These are phyloP conservation scores for Bergia sp. DNA, from an alignment of 92 coral and sea anemone genomes.

Conservation along the genomic window DNA sequence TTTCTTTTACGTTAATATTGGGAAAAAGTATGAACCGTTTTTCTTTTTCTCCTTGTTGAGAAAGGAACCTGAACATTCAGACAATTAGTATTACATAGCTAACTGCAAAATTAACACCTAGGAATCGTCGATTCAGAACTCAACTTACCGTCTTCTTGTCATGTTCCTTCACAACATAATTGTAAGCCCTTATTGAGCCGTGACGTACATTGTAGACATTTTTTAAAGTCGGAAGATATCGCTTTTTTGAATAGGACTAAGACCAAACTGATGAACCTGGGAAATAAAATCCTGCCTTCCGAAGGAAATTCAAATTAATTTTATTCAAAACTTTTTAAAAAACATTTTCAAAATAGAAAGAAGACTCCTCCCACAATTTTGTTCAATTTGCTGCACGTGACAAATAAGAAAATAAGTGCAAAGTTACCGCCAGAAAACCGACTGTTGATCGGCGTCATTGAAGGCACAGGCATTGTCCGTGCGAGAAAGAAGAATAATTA, in stretches of 20 bases:
- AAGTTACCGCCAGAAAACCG: neutral
- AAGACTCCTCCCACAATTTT: constrained; percentile 15
- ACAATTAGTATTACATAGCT: neutral
- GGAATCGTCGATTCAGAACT: neutral
- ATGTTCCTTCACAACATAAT: neutral
- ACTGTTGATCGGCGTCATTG: no score
- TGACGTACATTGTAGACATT: neutral
- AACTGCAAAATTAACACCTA: neutral
- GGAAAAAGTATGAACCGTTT: neutral
- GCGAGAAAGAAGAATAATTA: neutral
- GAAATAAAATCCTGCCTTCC: neutral
- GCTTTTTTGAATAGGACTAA: neutral
- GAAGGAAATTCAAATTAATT: neutral
- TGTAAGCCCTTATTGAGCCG: neutral
- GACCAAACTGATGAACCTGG: neutral
- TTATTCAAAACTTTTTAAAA: neutral
- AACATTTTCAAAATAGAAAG: neutral
- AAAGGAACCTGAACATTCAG: neutral
- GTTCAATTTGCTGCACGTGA: neutral
- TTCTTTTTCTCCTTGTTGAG: neutral
- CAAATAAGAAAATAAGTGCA: neutral
- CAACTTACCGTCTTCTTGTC: neutral
- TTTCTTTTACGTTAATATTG: neutral
- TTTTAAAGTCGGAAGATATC: neutral
- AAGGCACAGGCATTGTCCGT: neutral